Conservation (phyloP, 2,888 invertebrate genomes). For the Philaethria dido region DNA sequence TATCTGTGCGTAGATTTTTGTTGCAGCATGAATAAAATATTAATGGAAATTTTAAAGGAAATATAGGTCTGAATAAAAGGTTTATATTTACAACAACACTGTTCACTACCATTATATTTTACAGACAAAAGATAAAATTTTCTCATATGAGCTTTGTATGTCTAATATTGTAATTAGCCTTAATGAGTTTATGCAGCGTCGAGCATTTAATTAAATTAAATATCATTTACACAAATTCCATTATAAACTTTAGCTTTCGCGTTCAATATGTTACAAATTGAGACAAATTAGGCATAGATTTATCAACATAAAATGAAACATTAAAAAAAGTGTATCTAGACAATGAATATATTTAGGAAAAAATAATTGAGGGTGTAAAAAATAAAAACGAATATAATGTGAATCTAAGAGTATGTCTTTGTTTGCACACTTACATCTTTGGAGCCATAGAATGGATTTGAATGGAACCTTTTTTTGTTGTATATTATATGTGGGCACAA, state of each 20-base stretch:
- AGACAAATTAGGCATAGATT: background rate
- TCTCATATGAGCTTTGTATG: conserved; percentile 25
- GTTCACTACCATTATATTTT: conserved; percentile 16
- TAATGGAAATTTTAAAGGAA: background rate
- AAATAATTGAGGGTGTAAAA: too few species aligned
- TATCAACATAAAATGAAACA: too few species aligned
- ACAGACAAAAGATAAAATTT: conserved; percentile 20
- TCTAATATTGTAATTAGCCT: conserved; percentile 26
- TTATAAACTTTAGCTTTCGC: conserved; percentile 1
- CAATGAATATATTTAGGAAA: too few species aligned
- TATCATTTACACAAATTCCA: conserved; percentile 18
- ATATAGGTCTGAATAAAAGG: background rate
- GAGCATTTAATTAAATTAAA: conserved; percentile 19
- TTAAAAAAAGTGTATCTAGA: too few species aligned
- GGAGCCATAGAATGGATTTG: too few species aligned
- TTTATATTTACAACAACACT: conserved; percentile 14
- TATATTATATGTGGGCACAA: too few species aligned
- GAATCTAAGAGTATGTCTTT: too few species aligned
- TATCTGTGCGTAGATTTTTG: too few species aligned
- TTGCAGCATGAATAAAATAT: background rate
- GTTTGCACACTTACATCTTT: too few species aligned
- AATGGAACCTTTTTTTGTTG: too few species aligned
- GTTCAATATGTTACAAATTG: conserved; percentile 3
- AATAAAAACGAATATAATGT: too few species aligned
- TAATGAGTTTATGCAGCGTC: conserved; percentile 24